Evolutionary conservation across 2,113 vertebrate genomes (phyloP).

Genomic region (Coreoperca whiteheadi): DNA sequence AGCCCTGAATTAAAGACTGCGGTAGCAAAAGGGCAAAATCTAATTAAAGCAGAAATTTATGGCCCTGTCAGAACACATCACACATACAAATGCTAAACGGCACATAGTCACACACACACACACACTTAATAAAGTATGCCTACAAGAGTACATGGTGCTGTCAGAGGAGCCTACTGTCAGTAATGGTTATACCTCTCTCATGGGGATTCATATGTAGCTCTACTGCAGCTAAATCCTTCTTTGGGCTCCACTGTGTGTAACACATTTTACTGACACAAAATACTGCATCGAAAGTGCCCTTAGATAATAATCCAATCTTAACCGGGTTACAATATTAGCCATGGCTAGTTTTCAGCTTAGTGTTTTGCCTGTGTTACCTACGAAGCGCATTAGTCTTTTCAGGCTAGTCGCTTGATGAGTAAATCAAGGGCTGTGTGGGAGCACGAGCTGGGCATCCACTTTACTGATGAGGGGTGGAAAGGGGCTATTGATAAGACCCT

Average conservation of each 20-base stretch:
- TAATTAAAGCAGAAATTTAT: slow-evolving; percentile 75
- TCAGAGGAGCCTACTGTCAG: slow-evolving; percentile 48
- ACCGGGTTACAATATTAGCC: slow-evolving; percentile 8
- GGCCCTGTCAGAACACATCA: slow-evolving; percentile 58
- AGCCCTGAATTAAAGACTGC: slow-evolving; percentile 37
- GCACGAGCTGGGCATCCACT: not conserved
- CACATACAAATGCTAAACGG: slow-evolving; percentile 32
- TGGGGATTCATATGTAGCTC: slow-evolving; percentile 44
- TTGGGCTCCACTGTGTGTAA: not conserved
- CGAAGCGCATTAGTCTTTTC: not conserved
- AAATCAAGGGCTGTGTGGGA: not conserved
- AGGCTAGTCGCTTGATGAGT: not conserved
- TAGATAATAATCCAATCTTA: slow-evolving; percentile 11
- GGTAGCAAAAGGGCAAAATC: slow-evolving; percentile 60
- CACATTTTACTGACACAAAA: slow-evolving; percentile 1
- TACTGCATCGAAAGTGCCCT: not conserved
- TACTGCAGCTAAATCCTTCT: slow-evolving; percentile 33
- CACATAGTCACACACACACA: slow-evolving; percentile 33
- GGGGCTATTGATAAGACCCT: not conserved
- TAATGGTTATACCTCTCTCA: slow-evolving; percentile 24
- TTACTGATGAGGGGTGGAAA: not conserved
- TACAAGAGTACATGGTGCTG: slow-evolving; percentile 27
- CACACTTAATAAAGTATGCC: slow-evolving; percentile 39
- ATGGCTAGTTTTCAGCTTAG: not conserved
- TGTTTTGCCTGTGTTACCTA: not conserved